Conservation (phyloP, 2,888 invertebrate species). For the Boloria selene region DNA sequence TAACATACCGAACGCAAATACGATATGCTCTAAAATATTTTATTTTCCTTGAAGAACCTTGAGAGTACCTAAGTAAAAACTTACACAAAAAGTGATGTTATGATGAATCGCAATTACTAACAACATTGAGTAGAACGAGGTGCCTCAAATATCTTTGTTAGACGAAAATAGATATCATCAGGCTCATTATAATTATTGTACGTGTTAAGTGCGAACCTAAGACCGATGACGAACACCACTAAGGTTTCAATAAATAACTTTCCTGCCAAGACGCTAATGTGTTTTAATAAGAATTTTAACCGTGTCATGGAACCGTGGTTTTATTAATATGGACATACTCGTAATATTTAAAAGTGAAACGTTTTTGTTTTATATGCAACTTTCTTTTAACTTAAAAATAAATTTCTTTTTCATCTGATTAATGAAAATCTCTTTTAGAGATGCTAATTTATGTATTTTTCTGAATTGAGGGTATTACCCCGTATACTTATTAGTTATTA, state of each 20-base stretch:
- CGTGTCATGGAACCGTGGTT: not conserved
- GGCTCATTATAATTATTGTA: constrained; percentile 10
- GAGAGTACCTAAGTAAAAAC: not conserved
- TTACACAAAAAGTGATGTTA: not conserved
- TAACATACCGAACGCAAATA: not conserved
- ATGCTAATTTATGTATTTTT: not conserved
- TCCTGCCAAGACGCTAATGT: not conserved
- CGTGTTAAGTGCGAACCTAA: constrained; percentile 6
- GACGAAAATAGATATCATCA: constrained; percentile 17
- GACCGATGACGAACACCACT: constrained; percentile 1
- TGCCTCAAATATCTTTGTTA: not conserved
- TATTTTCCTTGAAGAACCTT: not conserved
- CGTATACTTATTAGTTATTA: not conserved
- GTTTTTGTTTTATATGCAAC: too few species aligned
- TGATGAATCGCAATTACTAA: not conserved
- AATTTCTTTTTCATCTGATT: too few species aligned
- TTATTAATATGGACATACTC: not conserved
- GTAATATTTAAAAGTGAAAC: not conserved
- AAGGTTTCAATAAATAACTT: constrained; percentile 13
- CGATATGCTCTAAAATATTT: not conserved
- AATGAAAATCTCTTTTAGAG: not conserved
- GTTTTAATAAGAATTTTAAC: not conserved
- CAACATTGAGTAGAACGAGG: not conserved
- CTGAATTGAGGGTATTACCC: not conserved
- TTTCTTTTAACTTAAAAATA: too few species aligned